phyloP scores from a whole-genome alignment of 2,113 vertebrate species.

The Phylloscopus trochilus region DNA sequence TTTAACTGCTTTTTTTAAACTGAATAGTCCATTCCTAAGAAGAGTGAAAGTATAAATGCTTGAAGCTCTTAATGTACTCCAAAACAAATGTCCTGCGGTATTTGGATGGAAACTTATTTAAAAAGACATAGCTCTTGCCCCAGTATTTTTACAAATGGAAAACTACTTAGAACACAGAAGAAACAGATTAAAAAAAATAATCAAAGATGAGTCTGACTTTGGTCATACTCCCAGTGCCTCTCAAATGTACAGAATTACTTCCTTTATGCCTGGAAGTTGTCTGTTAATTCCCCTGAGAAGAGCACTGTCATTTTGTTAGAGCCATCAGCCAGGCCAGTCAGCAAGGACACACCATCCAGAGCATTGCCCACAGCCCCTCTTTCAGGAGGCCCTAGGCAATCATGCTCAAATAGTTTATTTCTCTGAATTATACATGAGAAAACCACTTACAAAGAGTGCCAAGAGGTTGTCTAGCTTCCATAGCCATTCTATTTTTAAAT shows the following conservation, averaged over 20 bases:
- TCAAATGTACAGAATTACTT: background rate
- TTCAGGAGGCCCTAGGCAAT: constrained; percentile 1
- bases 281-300: background rate
- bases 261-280: background rate
- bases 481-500: constrained; percentile 1
- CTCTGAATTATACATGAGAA: constrained; percentile 63
- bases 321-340: background rate
- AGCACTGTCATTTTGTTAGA: background rate
- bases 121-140: background rate
- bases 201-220: background rate
- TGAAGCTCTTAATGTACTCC: background rate
- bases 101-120: background rate
- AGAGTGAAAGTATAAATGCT: background rate
- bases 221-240: background rate
- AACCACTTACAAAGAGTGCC: constrained; percentile 39
- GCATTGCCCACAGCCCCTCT: background rate
- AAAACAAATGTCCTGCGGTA: background rate
- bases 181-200: background rate
- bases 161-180: background rate
- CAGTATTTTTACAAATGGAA: background rate
- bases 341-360: background rate
- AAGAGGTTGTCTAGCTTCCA: constrained; percentile 11
- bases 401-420: background rate
- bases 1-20: background rate
- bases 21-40: background rate